A percentile compares a stretch with the other conserved stretches of the same genome.
phyloP scores from a whole-genome alignment of 2,888 invertebrate species.

The Plusia festucae region DNA sequence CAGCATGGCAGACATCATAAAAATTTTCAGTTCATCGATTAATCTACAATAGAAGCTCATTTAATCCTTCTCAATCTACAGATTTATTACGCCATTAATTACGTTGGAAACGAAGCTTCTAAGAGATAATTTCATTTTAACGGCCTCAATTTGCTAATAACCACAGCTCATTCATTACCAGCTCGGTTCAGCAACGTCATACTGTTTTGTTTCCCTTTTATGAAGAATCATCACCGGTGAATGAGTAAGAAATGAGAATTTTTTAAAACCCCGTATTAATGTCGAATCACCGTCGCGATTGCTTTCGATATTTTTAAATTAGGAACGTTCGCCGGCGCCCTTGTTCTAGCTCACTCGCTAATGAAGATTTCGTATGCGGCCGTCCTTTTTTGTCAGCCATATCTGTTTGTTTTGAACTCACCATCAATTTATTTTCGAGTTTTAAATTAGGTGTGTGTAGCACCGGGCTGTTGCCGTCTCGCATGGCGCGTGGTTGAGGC shows the following conservation, averaged over 20 bases:
- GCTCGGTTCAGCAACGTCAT: conserved; percentile 79
- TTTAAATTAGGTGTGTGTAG: conserved; percentile 84
- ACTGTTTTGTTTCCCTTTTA: conserved; percentile 78
- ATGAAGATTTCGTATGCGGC: conserved; percentile 84
- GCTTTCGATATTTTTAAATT: conserved; percentile 76
- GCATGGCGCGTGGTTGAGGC: conserved; percentile 46
- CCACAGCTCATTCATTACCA: conserved; percentile 76
- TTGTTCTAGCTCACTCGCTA: conserved; percentile 79
- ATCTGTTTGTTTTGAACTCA: conserved; percentile 88
- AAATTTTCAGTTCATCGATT: conserved; percentile 37
- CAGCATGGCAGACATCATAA: conserved; percentile 16
- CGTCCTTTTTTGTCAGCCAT: conserved; percentile 88
- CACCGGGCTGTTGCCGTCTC: conserved; percentile 77
- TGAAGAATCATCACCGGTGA: conserved; percentile 78
- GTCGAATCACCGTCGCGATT: conserved; percentile 84
- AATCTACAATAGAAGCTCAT: conserved; percentile 51
- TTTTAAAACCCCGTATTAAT: conserved; percentile 69
- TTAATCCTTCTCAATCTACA: conserved; percentile 75
- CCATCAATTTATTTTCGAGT: conserved; percentile 87
- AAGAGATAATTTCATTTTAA: conserved; percentile 79
- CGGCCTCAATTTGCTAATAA: conserved; percentile 82
- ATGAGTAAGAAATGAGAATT: conserved; percentile 80
- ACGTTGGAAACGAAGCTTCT: conserved; percentile 66
- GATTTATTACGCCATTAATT: conserved; percentile 79
- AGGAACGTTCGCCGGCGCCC: conserved; percentile 73